These are phyloP conservation scores for Cheilosia impressa DNA, from an alignment of 2,888 invertebrate genomes.

Conservation along the genomic window DNA sequence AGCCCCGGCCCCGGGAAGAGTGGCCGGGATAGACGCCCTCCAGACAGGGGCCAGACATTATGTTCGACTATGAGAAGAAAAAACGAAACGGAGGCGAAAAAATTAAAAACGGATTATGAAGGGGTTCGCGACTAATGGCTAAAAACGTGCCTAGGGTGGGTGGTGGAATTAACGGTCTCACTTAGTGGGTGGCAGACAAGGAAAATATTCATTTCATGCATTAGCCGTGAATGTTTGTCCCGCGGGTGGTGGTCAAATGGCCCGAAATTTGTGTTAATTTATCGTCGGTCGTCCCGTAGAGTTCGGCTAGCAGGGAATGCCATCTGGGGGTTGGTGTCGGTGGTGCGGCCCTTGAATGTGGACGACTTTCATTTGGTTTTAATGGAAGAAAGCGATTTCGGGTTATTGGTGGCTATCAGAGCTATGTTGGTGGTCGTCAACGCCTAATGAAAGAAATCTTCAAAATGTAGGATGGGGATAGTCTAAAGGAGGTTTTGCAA, in stretches of 20 bases:
- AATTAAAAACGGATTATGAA: constrained; percentile 65
- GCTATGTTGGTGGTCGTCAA: background rate
- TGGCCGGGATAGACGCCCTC: background rate
- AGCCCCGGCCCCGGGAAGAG: background rate
- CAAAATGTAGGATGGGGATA: background rate
- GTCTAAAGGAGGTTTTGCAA: background rate
- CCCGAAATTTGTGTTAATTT: constrained; percentile 6
- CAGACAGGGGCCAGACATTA: constrained; percentile 58
- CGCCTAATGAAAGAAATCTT: constrained; percentile 1
- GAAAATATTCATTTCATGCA: constrained; percentile 40
- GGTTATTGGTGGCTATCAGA: background rate
- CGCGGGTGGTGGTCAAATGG: constrained; percentile 11
- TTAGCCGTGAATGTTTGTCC: constrained; percentile 21
- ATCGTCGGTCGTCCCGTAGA: background rate
- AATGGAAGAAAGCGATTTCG: background rate
- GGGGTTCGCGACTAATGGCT: constrained; percentile 49
- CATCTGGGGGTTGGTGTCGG: background rate
- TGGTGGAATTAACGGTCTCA: constrained; percentile 41
- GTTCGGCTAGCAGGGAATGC: background rate
- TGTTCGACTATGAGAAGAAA: constrained; percentile 31
- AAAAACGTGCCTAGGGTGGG: constrained; percentile 6
- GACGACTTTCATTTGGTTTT: background rate
- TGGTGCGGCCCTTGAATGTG: background rate
- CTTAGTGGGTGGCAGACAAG: constrained; percentile 53
- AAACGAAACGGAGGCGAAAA: constrained; percentile 33